phyloP scores from a whole-genome alignment of 2,888 invertebrate species.

The Lasioglossum leucozonium region DNA sequence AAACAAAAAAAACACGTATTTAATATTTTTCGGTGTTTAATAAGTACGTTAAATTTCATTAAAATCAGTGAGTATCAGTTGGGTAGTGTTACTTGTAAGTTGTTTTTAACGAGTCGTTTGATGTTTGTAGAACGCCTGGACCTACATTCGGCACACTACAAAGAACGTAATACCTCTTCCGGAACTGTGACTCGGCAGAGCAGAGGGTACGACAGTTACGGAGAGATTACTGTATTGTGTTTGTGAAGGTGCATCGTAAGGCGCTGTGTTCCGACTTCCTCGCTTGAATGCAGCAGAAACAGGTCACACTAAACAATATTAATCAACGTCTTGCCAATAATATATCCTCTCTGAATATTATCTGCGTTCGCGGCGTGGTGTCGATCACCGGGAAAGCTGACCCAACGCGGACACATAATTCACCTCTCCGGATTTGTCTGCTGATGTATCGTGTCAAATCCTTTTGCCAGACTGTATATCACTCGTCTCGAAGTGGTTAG shows the following conservation, averaged over 20 bases:
- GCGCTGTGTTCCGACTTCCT: not conserved
- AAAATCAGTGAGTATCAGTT: no score
- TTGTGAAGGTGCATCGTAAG: not conserved
- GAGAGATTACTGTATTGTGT: not conserved
- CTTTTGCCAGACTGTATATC: constrained; percentile 54
- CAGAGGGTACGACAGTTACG: no score
- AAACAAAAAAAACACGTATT: no score
- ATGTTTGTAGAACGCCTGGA: no score
- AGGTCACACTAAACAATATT: constrained; percentile 18
- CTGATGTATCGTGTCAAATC: constrained; percentile 58
- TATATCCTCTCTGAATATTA: constrained; percentile 4
- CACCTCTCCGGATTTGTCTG: constrained; percentile 25
- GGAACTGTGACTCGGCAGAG: not conserved
- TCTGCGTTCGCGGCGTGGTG: not conserved
- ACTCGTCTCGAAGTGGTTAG: constrained; percentile 42
- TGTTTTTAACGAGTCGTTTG: no score
- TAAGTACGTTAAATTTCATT: no score
- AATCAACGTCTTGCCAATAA: constrained; percentile 21
- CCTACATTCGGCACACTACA: no score
- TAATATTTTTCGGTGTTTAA: no score
- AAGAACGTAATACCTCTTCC: not conserved
- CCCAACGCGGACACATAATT: constrained; percentile 18
- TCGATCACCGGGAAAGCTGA: constrained; percentile 10
- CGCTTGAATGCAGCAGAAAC: not conserved
- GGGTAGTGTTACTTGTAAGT: no score